Conservation (phyloP, 2,888 invertebrate species). For the Cactoblastis cactorum region DNA sequence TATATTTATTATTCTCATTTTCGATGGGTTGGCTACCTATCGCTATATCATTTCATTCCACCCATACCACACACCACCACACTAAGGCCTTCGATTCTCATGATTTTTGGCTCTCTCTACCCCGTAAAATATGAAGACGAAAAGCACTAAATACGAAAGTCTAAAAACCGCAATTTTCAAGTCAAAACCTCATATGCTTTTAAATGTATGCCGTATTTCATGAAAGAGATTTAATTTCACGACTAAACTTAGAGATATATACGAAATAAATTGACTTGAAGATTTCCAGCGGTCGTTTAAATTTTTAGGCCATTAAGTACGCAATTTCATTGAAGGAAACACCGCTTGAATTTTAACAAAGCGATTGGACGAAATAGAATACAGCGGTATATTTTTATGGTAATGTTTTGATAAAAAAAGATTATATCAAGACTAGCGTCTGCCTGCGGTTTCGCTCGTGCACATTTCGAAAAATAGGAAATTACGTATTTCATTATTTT, state of each 20-base stretch:
- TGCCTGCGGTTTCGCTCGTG: no score
- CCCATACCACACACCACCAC: no score
- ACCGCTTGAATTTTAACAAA: constrained; percentile 26
- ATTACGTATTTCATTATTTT: no score
- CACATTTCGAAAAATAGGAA: no score
- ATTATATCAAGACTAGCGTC: neutral
- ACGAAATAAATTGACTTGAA: constrained; percentile 30
- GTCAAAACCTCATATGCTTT: neutral
- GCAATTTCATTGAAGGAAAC: constrained; percentile 29
- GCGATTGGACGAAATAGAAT: constrained; percentile 9
- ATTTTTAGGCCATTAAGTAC: constrained; percentile 31
- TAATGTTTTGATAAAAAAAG: neutral
- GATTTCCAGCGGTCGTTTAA: constrained; percentile 29
- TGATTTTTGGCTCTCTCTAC: no score
- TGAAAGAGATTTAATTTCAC: constrained; percentile 8
- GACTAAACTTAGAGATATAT: constrained; percentile 22
- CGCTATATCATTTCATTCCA: no score
- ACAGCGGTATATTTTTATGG: constrained; percentile 1
- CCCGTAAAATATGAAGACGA: no score
- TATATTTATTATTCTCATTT: no score
- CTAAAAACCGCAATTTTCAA: no score
- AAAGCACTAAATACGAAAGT: no score
- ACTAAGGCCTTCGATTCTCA: no score
- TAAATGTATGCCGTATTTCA: neutral
- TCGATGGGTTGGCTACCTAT: no score